These are phyloP conservation scores for Blennius ocellaris DNA, from an alignment of 2,113 vertebrate species.

Conservation along the genomic window DNA sequence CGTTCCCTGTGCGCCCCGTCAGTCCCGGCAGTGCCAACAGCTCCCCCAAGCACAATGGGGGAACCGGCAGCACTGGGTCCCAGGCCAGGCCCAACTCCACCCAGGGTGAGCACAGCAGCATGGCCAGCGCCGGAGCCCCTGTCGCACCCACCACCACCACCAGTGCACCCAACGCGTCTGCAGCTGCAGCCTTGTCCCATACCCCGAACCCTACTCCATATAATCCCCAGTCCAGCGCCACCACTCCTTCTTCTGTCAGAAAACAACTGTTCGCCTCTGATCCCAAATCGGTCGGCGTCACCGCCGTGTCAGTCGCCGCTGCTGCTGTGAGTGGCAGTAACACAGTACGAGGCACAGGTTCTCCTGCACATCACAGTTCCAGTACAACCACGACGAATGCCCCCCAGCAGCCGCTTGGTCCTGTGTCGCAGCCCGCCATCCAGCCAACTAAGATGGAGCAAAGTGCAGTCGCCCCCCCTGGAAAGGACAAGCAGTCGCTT, in stretches of 20 bases:
- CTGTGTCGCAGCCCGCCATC: constrained; percentile 71
- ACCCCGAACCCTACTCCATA: constrained; percentile 82
- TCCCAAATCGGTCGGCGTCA: constrained; percentile 81
- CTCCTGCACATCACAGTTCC: constrained; percentile 76
- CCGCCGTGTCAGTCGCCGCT: constrained; percentile 77
- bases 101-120: constrained; percentile 67
- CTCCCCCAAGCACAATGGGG: constrained; percentile 95
- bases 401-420: constrained; percentile 82
- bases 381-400: constrained; percentile 75
- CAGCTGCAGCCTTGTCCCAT: constrained; percentile 80
- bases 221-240: constrained; percentile 82
- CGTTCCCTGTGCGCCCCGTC: constrained; percentile 97
- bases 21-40: constrained; percentile 94
- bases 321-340: constrained; percentile 80
- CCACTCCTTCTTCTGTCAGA: constrained; percentile 92
- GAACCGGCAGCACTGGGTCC: constrained; percentile 45
- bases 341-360: constrained; percentile 69
- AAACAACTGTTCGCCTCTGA: constrained; percentile 94
- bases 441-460: constrained; percentile 85
- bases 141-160: constrained; percentile 48
- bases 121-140: constrained; percentile 49
- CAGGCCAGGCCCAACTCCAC: constrained; percentile 61
- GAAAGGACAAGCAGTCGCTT: constrained; percentile 87
- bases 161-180: constrained; percentile 73
- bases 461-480: constrained; percentile 76